A percentile compares a stretch with the other conserved stretches of the same genome.
These are phyloP conservation scores for Oncorhynchus keta DNA, from an alignment of 2,113 vertebrate species.

Conservation along the genomic window DNA sequence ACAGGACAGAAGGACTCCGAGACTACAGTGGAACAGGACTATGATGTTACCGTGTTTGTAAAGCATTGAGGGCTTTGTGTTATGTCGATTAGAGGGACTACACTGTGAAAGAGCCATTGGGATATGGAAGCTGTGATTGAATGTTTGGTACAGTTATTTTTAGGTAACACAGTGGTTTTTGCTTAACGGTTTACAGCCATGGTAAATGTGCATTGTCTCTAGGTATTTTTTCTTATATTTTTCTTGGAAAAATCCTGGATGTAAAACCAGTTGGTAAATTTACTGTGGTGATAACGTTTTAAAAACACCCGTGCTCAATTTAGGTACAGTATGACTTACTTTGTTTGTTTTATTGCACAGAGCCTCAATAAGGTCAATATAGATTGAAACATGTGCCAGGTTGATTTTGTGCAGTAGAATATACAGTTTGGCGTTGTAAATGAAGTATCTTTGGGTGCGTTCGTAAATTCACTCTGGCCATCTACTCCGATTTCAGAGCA, in stretches of 20 bases:
- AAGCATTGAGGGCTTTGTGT: conserved; percentile 25
- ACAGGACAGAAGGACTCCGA: background rate
- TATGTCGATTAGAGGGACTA: background rate
- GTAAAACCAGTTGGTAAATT: too few relatives aligned
- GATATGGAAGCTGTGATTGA: background rate
- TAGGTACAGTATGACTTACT: too few relatives aligned
- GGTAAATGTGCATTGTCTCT: background rate
- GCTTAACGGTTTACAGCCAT: background rate
- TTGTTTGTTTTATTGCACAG: too few relatives aligned
- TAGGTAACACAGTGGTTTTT: background rate
- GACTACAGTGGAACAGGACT: conserved; percentile 21
- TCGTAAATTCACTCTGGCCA: too few relatives aligned
- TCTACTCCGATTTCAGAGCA: too few relatives aligned
- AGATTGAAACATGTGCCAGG: too few relatives aligned
- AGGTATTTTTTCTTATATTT: background rate
- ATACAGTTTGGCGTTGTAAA: too few relatives aligned
- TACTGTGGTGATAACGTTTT: too few relatives aligned
- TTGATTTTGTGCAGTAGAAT: too few relatives aligned
- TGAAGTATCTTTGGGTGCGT: too few relatives aligned
- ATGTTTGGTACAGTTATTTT: background rate
- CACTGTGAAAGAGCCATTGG: conserved; percentile 16
- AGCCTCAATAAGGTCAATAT: too few relatives aligned
- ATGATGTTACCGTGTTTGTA: conserved; percentile 41
- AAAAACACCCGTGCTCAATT: too few relatives aligned
- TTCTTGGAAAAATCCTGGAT: background rate